These are phyloP conservation scores for Tachina grossa DNA, from an alignment of 2,888 invertebrate species.

Conservation along the genomic window DNA sequence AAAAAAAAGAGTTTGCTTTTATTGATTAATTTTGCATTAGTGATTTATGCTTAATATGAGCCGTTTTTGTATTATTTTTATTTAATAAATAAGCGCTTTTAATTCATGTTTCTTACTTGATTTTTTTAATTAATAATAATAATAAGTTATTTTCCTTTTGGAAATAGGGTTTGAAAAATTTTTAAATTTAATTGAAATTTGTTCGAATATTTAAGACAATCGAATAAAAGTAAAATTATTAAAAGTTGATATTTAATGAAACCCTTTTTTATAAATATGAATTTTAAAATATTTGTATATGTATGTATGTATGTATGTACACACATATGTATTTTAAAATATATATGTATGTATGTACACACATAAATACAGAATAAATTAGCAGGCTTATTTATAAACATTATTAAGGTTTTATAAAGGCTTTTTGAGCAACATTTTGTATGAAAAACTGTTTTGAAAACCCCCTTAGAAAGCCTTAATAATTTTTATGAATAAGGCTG, in stretches of 20 bases:
- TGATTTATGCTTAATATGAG: conserved; percentile 65
- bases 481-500: too few species aligned
- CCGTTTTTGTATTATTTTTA: conserved; percentile 43
- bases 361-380: too few species aligned
- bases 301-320: too few species aligned
- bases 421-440: too few species aligned
- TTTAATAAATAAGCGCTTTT: conserved; percentile 67
- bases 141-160: conserved; percentile 11
- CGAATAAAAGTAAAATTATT: too few species aligned
- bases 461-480: too few species aligned
- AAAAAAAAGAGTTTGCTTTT: conserved; percentile 17
- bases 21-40: conserved; percentile 58
- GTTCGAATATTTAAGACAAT: background rate
- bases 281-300: background rate
- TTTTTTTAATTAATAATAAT: conserved; percentile 36
- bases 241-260: background rate
- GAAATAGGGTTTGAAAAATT: background rate
- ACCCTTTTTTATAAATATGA: conserved; percentile 1
- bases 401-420: too few species aligned
- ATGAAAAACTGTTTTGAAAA: too few species aligned
- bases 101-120: conserved; percentile 42
- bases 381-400: too few species aligned
- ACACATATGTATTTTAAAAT: too few species aligned
- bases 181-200: background rate
- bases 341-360: too few species aligned